These are phyloP conservation scores for Cheilosia soror DNA, from an alignment of 2,888 invertebrate genomes.

Conservation along the genomic window DNA sequence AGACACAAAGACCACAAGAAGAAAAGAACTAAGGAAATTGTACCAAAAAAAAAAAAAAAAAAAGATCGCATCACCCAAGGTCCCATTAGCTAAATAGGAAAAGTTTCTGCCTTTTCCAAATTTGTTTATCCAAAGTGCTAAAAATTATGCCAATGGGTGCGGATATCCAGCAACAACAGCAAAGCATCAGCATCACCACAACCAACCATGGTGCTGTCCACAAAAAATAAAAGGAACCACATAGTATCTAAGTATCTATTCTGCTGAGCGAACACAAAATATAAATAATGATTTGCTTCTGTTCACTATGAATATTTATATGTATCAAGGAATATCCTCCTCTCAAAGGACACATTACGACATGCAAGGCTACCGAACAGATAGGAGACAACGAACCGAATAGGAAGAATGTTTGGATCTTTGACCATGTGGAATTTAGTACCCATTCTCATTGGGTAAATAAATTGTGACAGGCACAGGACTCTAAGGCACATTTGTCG, in stretches of 20 bases:
- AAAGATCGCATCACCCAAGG: constrained; percentile 59
- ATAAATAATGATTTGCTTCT: constrained; percentile 70
- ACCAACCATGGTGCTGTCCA: not conserved
- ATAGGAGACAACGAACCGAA: not conserved
- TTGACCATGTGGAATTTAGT: constrained; percentile 44
- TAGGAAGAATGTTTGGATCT: constrained; percentile 25
- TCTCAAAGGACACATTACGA: constrained; percentile 57
- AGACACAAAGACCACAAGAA: constrained; percentile 1
- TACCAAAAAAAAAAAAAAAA: constrained; percentile 19
- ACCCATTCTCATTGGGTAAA: constrained; percentile 27
- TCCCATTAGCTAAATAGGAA: constrained; percentile 72
- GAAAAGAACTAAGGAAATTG: constrained; percentile 22
- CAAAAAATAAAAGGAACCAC: not conserved
- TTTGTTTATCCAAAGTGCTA: constrained; percentile 54
- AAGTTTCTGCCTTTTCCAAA: constrained; percentile 64
- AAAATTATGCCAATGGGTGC: constrained; percentile 60
- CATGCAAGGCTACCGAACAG: constrained; percentile 27
- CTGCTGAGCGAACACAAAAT: constrained; percentile 32
- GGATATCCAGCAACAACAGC: constrained; percentile 51
- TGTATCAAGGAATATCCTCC: constrained; percentile 44
- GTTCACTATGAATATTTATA: constrained; percentile 65
- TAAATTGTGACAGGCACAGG: constrained; percentile 58
- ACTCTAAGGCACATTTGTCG: constrained; percentile 55
- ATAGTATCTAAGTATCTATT: constrained; percentile 14
- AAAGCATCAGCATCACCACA: not conserved